Conservation (phyloP, 1,140 invertebrate genomes). For the Periplaneta americana region DNA sequence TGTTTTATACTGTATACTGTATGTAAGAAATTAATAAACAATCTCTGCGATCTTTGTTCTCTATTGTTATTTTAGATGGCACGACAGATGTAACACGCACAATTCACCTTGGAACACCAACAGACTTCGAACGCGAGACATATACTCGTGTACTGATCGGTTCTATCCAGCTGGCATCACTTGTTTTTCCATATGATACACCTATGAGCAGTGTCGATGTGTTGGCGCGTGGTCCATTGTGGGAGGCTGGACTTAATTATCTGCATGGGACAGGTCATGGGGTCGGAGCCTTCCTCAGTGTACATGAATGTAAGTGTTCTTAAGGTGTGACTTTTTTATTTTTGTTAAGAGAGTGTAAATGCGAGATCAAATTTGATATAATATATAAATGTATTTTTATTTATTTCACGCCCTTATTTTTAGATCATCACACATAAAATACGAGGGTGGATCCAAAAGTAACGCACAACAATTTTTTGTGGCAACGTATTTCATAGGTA, state of each 20-base stretch:
- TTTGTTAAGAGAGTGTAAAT: neutral
- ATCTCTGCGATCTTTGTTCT: no score
- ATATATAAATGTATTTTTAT: neutral
- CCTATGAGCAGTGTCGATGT: slow-evolving; percentile 64
- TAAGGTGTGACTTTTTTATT: neutral
- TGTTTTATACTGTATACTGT: no score
- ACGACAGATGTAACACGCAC: slow-evolving; percentile 93
- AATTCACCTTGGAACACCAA: slow-evolving; percentile 78
- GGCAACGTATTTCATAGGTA: no score
- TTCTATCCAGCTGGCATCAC: slow-evolving; percentile 63
- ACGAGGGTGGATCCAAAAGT: no score
- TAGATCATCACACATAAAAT: no score
- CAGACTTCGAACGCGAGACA: slow-evolving; percentile 64
- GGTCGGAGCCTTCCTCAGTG: slow-evolving; percentile 78
- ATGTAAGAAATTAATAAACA: no score
- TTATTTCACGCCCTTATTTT: neutral
- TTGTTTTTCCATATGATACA: slow-evolving; percentile 60
- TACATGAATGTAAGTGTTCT: slow-evolving; percentile 75
- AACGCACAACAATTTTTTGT: no score
- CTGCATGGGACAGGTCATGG: slow-evolving; percentile 85
- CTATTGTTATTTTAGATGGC: slow-evolving; percentile 65
- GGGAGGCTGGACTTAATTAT: slow-evolving; percentile 76
- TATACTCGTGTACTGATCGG: slow-evolving; percentile 91
- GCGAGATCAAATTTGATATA: neutral
- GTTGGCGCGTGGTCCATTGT: slow-evolving; percentile 70